Conservation (phyloP, 2,113 vertebrate species). For the Triplophysa dalaica region DNA sequence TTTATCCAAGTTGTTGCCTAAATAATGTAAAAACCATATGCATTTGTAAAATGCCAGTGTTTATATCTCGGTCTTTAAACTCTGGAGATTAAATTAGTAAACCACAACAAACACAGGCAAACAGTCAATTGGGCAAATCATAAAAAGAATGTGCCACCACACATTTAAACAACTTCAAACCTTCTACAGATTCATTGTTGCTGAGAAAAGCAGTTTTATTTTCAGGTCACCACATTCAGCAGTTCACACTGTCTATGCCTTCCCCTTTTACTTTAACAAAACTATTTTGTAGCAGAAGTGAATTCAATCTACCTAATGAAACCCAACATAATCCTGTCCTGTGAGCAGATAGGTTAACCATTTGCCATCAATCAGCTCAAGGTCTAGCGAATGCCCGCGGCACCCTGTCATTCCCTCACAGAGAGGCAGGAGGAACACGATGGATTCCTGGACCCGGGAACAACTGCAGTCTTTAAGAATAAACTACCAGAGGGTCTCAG, state of each 20-base stretch:
- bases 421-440: slow-evolving; percentile 79
- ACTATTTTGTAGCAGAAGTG: slow-evolving; percentile 6
- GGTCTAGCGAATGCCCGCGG: slow-evolving; percentile 85
- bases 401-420: slow-evolving; percentile 77
- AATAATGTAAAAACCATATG: neutral
- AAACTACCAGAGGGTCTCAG: slow-evolving; percentile 86
- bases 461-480: slow-evolving; percentile 82
- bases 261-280: neutral
- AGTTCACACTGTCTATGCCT: neutral
- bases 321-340: slow-evolving; percentile 73
- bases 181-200: slow-evolving; percentile 20
- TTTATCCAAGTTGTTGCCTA: neutral
- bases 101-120: slow-evolving; percentile 36
- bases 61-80: neutral
- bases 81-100: slow-evolving; percentile 24
- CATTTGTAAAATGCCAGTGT: slow-evolving; percentile 1
- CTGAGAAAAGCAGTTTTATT: slow-evolving; percentile 14
- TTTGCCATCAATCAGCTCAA: slow-evolving; percentile 86
- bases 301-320: slow-evolving; percentile 34
- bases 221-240: slow-evolving; percentile 21
- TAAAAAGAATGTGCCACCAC: slow-evolving; percentile 21
- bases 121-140: slow-evolving; percentile 33
- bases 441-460: slow-evolving; percentile 78
- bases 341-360: slow-evolving; percentile 87
- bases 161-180: slow-evolving; percentile 27